Evolutionary conservation across 2,113 vertebrate genomes (phyloP), one percentile per base, ranked within the genome.

Genomic region (Burhinus bistriatus): DNA sequence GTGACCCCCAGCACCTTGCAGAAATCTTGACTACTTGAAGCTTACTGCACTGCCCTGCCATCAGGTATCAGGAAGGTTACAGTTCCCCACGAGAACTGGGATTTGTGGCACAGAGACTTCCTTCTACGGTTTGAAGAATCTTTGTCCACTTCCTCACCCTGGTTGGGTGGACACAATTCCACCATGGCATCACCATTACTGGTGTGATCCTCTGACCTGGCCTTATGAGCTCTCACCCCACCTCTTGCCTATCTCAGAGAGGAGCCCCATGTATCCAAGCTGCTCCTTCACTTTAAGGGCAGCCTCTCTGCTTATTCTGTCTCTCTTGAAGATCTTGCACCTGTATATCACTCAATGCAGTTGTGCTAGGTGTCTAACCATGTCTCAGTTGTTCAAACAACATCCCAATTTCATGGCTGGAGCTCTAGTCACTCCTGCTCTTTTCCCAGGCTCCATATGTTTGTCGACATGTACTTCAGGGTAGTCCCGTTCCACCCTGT

Each of bases 181-280:
- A 26, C 15, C 5, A n/a, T 8, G 14, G 3, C 51, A 49, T 47
- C 7, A 11, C 16, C 14, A 7, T 73, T 55, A 57, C 16, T 65
- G 42, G 23, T 0, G 0, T 40, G 30, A 45, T 68, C 40, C 23
- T 66, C 40, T 65, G 21, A 70, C 7, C 12, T 68, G 21, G 15
- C 4, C 8, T 12, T 30, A 4, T n/a, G 30, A 36, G 16, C 27
- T 54, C 27, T 65, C 8, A 66, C 18, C 5, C 3, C 0, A 0
- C 11, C 10, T 70, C 25, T 52, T 44, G 14, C 22, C 9, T 25
- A 2, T 11, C 42, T 32, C 13, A 18, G n/a, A 84, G 21, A 81
- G 13, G 6, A 78, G 6, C 1, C 1, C 4, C 16, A 30, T 22
- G 3, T n/a, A 68, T 42, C 19, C 14, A 23, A 52, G n/a, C 9